Evolutionary conservation across 1,140 invertebrate genomes (phyloP).

Genomic region (Caenorhabditis inopinata): DNA sequence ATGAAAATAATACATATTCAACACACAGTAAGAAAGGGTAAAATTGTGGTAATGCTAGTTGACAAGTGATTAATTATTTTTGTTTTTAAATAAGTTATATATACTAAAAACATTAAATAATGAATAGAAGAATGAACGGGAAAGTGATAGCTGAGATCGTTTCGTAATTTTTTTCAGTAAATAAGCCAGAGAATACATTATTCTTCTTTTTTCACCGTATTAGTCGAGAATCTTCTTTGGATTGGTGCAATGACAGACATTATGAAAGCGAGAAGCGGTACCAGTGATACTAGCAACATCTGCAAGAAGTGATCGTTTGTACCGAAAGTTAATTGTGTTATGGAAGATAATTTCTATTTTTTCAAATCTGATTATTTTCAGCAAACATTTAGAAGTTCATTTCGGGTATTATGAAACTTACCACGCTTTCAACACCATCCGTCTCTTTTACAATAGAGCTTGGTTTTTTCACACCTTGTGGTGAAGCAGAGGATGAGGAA

Average conservation of each 20-base stretch:
- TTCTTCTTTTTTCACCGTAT: neutral
- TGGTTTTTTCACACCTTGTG: neutral
- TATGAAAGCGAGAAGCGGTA: conserved; percentile 14
- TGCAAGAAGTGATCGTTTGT: neutral
- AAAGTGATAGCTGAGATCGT: neutral
- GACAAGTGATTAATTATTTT: too few relatives aligned
- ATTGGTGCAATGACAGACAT: neutral
- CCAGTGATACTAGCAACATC: conserved; percentile 30
- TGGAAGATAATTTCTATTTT: too few relatives aligned
- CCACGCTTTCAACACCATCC: neutral
- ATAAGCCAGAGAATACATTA: too few relatives aligned
- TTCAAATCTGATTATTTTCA: too few relatives aligned
- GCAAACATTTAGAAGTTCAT: too few relatives aligned
- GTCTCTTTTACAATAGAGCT: neutral
- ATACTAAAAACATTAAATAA: neutral
- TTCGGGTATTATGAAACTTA: too few relatives aligned
- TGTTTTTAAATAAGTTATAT: neutral
- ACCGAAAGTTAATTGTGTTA: too few relatives aligned
- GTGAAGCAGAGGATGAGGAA: neutral
- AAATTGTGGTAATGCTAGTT: too few relatives aligned
- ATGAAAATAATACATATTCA: too few relatives aligned
- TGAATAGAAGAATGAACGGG: neutral
- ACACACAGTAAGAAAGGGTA: neutral
- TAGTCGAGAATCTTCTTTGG: neutral
- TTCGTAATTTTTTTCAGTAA: neutral